Evolutionary conservation across 2,888 invertebrate genomes (phyloP), one percentile per base, ranked within the genome.

Genomic region (Rhagium mordax): DNA sequence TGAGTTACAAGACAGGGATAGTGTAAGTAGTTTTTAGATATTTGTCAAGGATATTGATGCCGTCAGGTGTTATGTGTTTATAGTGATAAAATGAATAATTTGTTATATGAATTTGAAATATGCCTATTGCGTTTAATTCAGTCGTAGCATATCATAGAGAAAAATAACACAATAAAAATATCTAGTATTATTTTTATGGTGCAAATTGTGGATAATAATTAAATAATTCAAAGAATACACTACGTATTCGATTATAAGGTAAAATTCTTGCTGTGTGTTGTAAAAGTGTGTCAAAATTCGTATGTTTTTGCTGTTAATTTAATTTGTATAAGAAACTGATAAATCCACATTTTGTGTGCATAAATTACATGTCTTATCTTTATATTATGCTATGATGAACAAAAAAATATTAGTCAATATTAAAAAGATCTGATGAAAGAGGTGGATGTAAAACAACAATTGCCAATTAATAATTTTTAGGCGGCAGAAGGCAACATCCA

Each of bases 11-110:
- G 84, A 88, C 78, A 85, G 85, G 74, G 88, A 87, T 78, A 88
- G 88, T 78, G 87, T 88, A 73, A 88, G 88, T 83, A 88, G 88
- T 83, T 88, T 88, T 83, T 88, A 85, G 81, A 69, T 72, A 53
- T 62, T 41, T 33, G 20, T 18, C 16, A 48, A 48, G 27, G 33
- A 48, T 20, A 13, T n/a, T 66, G n/a, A n/a, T 65, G 48, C 49
- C 18, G 7, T 16, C 24, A 24, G n/a, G 57, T 18, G 20, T 65
- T 65, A 13, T 13, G 6, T 64, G 64, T 24, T 60, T 41, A 16
- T 27, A 49, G 21, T 33, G 16, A 16, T 60, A 60, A 60, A 20
- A 29, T 4, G 0, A 41, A 13, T 41, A n/a, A n/a, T n/a, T 41
- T 41, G 8, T 59, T 59, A 60, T 27, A 16, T n/a, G n/a, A 21